Base-by-base conservation (phyloP, 2,113 vertebrate species). In the Erythrocercus mccallii region DNA sequence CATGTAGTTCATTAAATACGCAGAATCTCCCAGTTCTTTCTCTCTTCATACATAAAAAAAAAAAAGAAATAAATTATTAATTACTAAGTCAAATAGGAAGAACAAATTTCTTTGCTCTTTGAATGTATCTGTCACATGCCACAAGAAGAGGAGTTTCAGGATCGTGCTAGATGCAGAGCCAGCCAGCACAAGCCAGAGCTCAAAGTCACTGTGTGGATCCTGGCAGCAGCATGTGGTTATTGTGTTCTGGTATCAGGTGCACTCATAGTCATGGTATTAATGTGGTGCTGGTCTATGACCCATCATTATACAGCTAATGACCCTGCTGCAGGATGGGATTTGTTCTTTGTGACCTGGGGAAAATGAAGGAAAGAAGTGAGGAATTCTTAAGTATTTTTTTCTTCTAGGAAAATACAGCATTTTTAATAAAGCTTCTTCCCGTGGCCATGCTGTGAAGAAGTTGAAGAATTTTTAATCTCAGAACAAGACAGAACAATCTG, bases 231-330 rank as follows among this genome's bases (percentile, higher is more conserved):
- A 35, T 7, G 18, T 66, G 69, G 78, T 35, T 66, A 10, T 45
- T 58, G 56, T 74, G 73, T 47, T 71, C 74, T 58, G 72, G 60
- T 79, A 70, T 30, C 81, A 87, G 69, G 35, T 74, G 50, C 31
- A 15, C n/a, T 80, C 44, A 24, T 4, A 57, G 72, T 37, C 37
- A 5, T 19, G 20, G 37, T 31, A 40, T 70, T 83, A 91, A 66
- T 13, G 35, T 25, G 70, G 15, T 38, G 38, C 20, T 91, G 37
- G 64, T 93, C 64, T 95, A 7, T 61, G 51, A 84, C 69, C 58
- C 64, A 16, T 28, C 51, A 12, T 85, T 62, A 71, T 79, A 73
- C 61, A 81, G 42, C 47, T 85, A 66, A 93, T 74, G 81, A 89
- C 64, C 68, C n/a, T 73, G n/a, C 50, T 77, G n/a, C 10, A 74